Percentiles rank a stretch among this genome's conserved stretches.
Evolutionary conservation across 2,113 vertebrate species (phyloP).

Genomic region (Mobula birostris): DNA sequence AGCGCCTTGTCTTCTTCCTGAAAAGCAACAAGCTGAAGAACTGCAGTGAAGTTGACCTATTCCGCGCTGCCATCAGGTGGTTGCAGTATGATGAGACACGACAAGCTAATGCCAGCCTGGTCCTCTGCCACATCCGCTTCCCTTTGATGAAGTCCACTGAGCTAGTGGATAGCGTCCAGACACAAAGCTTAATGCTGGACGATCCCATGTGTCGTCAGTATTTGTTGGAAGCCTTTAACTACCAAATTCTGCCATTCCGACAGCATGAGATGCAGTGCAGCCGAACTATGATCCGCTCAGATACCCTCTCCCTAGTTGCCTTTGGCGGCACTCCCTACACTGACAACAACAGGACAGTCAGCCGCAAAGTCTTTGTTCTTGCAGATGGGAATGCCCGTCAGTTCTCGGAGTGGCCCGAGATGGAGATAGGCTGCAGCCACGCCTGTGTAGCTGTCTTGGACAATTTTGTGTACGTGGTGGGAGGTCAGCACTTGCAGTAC

Average conservation of each 20-base stretch:
- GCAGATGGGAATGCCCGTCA: slow-evolving; percentile 65
- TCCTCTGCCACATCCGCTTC: slow-evolving; percentile 89
- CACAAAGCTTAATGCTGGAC: slow-evolving; percentile 89
- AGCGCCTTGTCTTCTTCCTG: slow-evolving; percentile 89
- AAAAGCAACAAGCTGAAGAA: slow-evolving; percentile 89
- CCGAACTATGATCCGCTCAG: slow-evolving; percentile 75
- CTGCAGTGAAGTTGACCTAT: slow-evolving; percentile 87
- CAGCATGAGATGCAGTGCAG: slow-evolving; percentile 91
- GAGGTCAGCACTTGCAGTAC: slow-evolving; percentile 90
- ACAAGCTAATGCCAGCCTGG: slow-evolving; percentile 65
- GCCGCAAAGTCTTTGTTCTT: slow-evolving; percentile 75
- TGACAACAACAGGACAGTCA: slow-evolving; percentile 83
- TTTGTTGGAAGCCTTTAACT: slow-evolving; percentile 92
- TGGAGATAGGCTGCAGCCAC: slow-evolving; percentile 89
- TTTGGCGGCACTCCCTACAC: slow-evolving; percentile 94
- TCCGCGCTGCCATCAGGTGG: slow-evolving; percentile 82
- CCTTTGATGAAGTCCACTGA: slow-evolving; percentile 88
- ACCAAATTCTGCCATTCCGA: slow-evolving; percentile 91
- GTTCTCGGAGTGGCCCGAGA: slow-evolving; percentile 81
- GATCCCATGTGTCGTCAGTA: slow-evolving; percentile 83
- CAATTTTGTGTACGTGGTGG: slow-evolving; percentile 89
- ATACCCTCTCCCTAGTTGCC: slow-evolving; percentile 71
- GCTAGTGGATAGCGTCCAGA: slow-evolving; percentile 92
- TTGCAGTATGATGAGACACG: slow-evolving; percentile 71
- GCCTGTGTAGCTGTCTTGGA: slow-evolving; percentile 83